Evolutionary conservation across 2,113 vertebrate genomes (phyloP).

Genomic region (Riparia riparia): DNA sequence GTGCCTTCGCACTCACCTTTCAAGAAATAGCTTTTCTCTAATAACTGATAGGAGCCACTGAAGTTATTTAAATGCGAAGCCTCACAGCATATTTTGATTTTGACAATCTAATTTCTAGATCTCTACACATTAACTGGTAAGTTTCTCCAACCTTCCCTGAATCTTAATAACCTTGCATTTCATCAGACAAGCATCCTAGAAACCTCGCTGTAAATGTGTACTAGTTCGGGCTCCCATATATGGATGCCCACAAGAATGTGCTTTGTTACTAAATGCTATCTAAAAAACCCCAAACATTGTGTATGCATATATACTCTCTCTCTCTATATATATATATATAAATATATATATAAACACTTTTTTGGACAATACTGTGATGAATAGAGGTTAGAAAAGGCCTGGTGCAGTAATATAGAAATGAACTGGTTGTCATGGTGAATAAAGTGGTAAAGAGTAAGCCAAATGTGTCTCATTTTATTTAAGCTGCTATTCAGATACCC

Average conservation of each 20-base stretch:
- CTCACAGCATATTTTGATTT: neutral
- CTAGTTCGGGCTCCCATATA: neutral
- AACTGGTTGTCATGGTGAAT: slow-evolving; percentile 59
- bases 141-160: neutral
- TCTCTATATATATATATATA: neutral
- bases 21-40: neutral
- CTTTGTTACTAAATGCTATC: neutral
- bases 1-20: neutral
- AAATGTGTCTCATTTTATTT: slow-evolving; percentile 37
- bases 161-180: neutral
- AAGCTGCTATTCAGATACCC: neutral
- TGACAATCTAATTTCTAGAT: neutral
- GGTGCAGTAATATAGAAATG: slow-evolving; percentile 1
- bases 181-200: neutral
- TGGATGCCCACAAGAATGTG: neutral
- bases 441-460: neutral
- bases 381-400: slow-evolving; percentile 31
- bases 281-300: neutral
- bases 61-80: neutral
- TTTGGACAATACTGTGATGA: slow-evolving; percentile 2
- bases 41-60: neutral
- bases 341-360: neutral
- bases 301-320: neutral
- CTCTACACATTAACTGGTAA: neutral
- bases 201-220: neutral